phyloP scores from a whole-genome alignment of 2,113 vertebrate genomes.

The Bufo bufo region DNA sequence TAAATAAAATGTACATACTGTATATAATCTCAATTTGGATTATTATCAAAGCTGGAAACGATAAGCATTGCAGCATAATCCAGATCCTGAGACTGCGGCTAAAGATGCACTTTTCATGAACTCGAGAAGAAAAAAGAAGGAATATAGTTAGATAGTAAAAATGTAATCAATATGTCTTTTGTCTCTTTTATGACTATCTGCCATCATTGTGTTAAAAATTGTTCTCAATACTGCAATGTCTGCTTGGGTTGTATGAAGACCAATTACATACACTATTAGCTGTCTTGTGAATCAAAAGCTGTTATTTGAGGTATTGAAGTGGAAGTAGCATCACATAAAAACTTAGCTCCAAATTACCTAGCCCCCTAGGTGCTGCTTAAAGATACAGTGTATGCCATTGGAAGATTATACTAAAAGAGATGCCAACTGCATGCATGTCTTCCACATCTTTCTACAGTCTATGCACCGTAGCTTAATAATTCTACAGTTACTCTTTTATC shows the following conservation, averaged over 20 bases:
- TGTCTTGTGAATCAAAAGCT: slow-evolving; percentile 55
- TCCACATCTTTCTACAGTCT: not conserved
- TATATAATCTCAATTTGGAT: not conserved
- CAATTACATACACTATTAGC: slow-evolving; percentile 60
- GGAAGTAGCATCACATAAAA: slow-evolving; percentile 51
- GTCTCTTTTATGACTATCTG: slow-evolving; percentile 58
- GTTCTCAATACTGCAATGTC: slow-evolving; percentile 49
- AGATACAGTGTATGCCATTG: not conserved
- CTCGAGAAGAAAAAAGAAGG: slow-evolving; percentile 46
- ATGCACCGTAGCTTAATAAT: not conserved
- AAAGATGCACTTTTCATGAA: slow-evolving; percentile 59
- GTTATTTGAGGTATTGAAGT: slow-evolving; percentile 54
- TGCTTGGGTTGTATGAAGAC: slow-evolving; percentile 53
- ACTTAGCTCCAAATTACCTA: slow-evolving; percentile 44
- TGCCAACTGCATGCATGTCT: not conserved
- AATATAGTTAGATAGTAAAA: slow-evolving; percentile 54
- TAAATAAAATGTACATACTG: not conserved
- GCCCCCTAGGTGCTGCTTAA: slow-evolving; percentile 2
- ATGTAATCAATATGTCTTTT: slow-evolving; percentile 59
- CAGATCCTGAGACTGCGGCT: slow-evolving; percentile 12
- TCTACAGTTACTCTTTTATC: not conserved
- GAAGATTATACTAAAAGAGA: not conserved
- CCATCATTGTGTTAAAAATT: slow-evolving; percentile 54
- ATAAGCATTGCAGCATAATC: slow-evolving; percentile 24
- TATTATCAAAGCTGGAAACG: not conserved